Evolutionary conservation across 2,797 vertebrate genomes (phyloP), one percentile per base, ranked within the genome.

Genomic region (Propithecus perrieri): DNA sequence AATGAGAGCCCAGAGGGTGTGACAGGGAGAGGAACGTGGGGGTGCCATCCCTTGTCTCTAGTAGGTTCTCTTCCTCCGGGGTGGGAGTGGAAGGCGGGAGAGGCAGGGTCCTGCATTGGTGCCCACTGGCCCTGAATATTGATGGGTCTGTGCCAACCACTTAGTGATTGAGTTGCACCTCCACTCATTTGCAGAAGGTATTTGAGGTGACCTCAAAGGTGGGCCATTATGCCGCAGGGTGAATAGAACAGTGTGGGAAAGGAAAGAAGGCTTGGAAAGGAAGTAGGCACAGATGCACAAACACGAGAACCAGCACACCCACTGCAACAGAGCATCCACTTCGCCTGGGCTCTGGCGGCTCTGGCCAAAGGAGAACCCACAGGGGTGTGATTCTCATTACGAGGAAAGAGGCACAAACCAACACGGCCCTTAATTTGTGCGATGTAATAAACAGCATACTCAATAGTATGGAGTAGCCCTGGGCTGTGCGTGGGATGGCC

Each of bases 401-500:
- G 17, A 89, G 46, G 59, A 28, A 26, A 65, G 38, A 63, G 35
- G n/a, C 1, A 1, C 72, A 38, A 55, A 38, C 46, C 38, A 2
- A 24, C 24, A 0, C 0, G 3, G 65, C 11, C n/a, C 15, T 33
- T 7, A 2, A 0, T 13, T 4, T 7, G 10, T 26, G 72, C 0
- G 0, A 12, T 7, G 1, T 12, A 4, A 8, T n/a, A 33, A 72
- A 18, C 5, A 48, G 13, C 24, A 12, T 30, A 7, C 15, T 18
- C 22, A 28, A 3, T 11, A 18, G 4, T 1, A 11, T 30, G 28
- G 53, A 53, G 53, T 6, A 0, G 72, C 28, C 46, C 17, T 50
- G 1, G 46, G 53, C 30, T 4, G 14, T 30, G 50, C 24, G 4
- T 0, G 3, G 41, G n/a, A 26, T 3, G 0, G 61, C 26, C 86